Evolutionary conservation across 2,888 invertebrate genomes (phyloP), one percentile per base, ranked within the genome.

Genomic region (Caradrina kadenii): DNA sequence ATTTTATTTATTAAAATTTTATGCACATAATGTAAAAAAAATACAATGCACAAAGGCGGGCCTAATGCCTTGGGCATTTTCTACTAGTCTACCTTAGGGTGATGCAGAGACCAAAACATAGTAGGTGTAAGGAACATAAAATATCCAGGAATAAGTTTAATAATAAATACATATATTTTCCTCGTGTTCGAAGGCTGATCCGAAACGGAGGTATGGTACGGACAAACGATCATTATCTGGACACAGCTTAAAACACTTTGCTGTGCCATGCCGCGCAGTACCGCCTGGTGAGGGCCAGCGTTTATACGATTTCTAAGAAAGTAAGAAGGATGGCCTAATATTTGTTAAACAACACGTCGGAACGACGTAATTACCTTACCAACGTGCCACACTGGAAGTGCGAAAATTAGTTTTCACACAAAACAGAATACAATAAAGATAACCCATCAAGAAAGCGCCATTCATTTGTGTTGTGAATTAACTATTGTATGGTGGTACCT

Each of bases 401-500:
- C 49, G 69, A 68, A 73, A 83, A 81, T 84, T 77, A 75, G 82
- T 81, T 83, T 79, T 81, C 53, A 50, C 60, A 39, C 69, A 81
- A 63, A 81, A 79, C 69, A 73, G 73, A 73, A 71, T 61, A 79
- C 74, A 81, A 83, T 76, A 81, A 76, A 73, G 82, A 73, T 81
- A 76, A 70, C 63, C 61, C 62, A 71, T 81, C 71, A 76, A 77
- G 69, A 69, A 71, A 59, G 53, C 69, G 48, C 58, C 54, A 77
- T 75, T 81, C 63, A 77, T 81, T 79, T 83, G 67, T 73, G 26
- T 79, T 56, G 68, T 75, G 59, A 75, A 83, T 79, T 70, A 79
- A 70, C 73, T 73, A 83, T 84, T 84, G 79, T 81, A 59, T 58
- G 63, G 49, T n/a, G n/a, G 39, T 39, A 69, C 65, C 67, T 75